These are phyloP conservation scores for Drosophila atroscutellata DNA, from an alignment of 2,888 invertebrate genomes.

Conservation along the genomic window DNA sequence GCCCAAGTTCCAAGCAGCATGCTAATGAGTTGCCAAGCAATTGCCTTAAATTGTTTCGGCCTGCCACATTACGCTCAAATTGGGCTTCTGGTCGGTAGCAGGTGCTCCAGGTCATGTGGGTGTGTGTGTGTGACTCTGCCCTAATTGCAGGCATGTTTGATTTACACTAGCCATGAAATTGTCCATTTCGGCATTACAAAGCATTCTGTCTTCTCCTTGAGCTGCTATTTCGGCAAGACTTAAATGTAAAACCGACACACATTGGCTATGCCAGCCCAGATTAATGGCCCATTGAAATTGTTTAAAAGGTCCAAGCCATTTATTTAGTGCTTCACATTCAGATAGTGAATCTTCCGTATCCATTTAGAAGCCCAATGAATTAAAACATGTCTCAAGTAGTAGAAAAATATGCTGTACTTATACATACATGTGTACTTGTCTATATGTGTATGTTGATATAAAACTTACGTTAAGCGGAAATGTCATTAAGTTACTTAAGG, in stretches of 20 bases:
- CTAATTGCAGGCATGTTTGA: constrained; percentile 79
- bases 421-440: not conserved
- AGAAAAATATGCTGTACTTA: not conserved
- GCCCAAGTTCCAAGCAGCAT: constrained; percentile 50
- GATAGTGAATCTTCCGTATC: constrained; percentile 19
- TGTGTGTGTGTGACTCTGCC: not conserved
- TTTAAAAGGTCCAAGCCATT: constrained; percentile 55
- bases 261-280: constrained; percentile 52
- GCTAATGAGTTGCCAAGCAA: constrained; percentile 74
- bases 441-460: not conserved
- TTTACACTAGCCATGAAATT: constrained; percentile 77
- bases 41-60: constrained; percentile 68
- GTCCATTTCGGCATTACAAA: constrained; percentile 71
- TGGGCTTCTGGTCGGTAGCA: constrained; percentile 26
- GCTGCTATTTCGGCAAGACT: constrained; percentile 11
- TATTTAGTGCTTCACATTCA: constrained; percentile 64
- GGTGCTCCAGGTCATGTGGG: constrained; percentile 22
- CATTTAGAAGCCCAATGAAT: constrained; percentile 41
- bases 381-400: constrained; percentile 24
- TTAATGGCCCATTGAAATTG: constrained; percentile 67
- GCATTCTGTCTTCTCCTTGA: constrained; percentile 54
- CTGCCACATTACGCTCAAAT: constrained; percentile 44
- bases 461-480: constrained; percentile 16
- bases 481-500: constrained; percentile 25
- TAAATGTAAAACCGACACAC: constrained; percentile 65